phyloP scores from a whole-genome alignment of 2,888 invertebrate genomes.

The Kryphioiulus occultus region DNA sequence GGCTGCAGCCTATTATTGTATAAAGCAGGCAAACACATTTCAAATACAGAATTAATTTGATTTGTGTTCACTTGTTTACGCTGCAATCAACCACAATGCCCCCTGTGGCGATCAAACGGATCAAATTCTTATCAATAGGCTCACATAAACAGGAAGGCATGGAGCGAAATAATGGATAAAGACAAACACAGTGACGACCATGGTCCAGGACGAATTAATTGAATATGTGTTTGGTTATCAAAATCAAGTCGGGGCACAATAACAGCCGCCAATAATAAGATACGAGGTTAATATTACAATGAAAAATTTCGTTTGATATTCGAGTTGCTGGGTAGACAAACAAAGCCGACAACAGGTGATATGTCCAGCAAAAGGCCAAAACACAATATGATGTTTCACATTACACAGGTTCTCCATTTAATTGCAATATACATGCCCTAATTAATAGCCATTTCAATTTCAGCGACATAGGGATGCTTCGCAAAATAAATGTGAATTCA shows the following conservation, averaged over 20 bases:
- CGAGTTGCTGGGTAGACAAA: no score
- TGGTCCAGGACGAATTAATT: neutral
- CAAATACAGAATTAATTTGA: conserved; percentile 31
- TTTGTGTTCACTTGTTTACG: conserved; percentile 21
- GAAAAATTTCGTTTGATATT: no score
- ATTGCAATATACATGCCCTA: no score
- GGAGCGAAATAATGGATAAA: neutral
- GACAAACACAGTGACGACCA: neutral
- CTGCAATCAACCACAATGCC: conserved; percentile 24
- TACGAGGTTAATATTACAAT: no score
- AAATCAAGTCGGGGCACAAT: neutral
- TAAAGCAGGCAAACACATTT: neutral
- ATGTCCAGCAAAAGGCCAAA: no score
- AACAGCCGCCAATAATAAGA: no score
- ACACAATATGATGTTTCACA: no score
- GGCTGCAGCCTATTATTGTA: neutral
- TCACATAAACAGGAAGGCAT: neutral
- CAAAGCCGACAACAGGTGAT: no score
- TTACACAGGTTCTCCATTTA: no score
- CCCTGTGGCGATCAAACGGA: conserved; percentile 21
- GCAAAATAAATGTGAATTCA: no score
- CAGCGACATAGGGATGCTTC: no score
- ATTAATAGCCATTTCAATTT: no score
- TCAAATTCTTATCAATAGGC: conserved; percentile 19
- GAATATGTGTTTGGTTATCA: neutral